These are phyloP conservation scores for Vandiemenella viatica DNA, from an alignment of 2,888 invertebrate genomes.

Conservation along the genomic window DNA sequence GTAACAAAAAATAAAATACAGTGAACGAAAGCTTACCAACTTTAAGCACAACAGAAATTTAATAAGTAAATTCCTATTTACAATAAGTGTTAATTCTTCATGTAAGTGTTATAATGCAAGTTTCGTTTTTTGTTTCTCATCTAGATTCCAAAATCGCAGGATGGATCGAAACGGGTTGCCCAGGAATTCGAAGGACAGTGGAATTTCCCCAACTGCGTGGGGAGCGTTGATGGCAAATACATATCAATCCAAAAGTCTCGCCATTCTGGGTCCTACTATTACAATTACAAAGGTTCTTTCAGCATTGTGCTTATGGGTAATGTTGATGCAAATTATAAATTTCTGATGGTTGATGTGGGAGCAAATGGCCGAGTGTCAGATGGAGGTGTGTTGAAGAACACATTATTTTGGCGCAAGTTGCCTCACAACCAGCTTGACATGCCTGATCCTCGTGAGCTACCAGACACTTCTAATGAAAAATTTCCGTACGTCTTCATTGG, in stretches of 20 bases:
- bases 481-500: slow-evolving; percentile 10
- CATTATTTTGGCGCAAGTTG: slow-evolving; percentile 7
- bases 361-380: slow-evolving; percentile 12
- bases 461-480: slow-evolving; percentile 2
- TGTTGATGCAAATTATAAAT: slow-evolving; percentile 2
- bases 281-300: not conserved
- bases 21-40: not conserved
- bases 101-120: not conserved
- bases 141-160: not conserved
- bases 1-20: not conserved
- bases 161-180: not conserved
- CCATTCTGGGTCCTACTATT: no score
- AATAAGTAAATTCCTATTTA: not conserved
- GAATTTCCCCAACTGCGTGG: slow-evolving; percentile 4
- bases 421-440: slow-evolving; percentile 6
- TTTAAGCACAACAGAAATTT: not conserved
- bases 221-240: slow-evolving; percentile 1
- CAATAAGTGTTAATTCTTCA: not conserved
- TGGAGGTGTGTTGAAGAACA: slow-evolving; percentile 11
- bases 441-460: slow-evolving; percentile 8
- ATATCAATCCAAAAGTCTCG: not conserved
- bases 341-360: slow-evolving; percentile 9
- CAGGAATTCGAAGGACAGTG: slow-evolving; percentile 8
- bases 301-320: not conserved
- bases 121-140: not conserved